Conservation (phyloP, 2,888 invertebrate genomes). For the Heteropelma amictum region DNA sequence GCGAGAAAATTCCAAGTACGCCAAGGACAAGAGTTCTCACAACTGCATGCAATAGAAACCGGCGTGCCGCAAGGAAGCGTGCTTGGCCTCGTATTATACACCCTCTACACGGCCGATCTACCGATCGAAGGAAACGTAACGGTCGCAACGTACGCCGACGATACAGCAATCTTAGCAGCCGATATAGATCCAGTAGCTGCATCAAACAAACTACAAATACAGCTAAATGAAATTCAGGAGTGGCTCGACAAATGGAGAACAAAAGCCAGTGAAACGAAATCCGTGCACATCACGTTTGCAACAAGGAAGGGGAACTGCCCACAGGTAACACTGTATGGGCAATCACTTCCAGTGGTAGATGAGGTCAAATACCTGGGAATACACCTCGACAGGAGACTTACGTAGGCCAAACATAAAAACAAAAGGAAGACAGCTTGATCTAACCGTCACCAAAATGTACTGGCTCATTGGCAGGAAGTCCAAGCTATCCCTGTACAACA, state of each 20-base stretch:
- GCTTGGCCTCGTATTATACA: conserved; percentile 54
- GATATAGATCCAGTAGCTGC: conserved; percentile 35
- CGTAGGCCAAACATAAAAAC: conserved; percentile 37
- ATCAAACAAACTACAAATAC: conserved; percentile 32
- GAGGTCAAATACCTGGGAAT: conserved; percentile 62
- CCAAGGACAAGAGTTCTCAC: conserved; percentile 1
- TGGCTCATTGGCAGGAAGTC: conserved; percentile 36
- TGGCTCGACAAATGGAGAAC: conserved; percentile 61
- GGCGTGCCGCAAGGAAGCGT: conserved; percentile 59
- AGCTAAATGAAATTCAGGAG: conserved; percentile 13
- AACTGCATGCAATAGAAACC: neutral
- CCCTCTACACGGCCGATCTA: conserved; percentile 56
- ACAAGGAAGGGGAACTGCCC: conserved; percentile 43
- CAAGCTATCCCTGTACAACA: conserved; percentile 27
- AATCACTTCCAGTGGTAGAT: conserved; percentile 40
- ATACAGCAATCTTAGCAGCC: conserved; percentile 52
- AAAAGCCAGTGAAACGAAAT: too few relatives aligned
- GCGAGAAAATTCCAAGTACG: conserved; percentile 21
- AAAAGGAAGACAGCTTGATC: conserved; percentile 34
- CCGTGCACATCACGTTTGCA: conserved; percentile 59
- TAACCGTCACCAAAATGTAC: conserved; percentile 24
- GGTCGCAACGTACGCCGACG: conserved; percentile 58
- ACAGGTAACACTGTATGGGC: conserved; percentile 39
- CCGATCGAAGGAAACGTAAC: conserved; percentile 23
- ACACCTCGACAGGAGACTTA: conserved; percentile 55